Evolutionary conservation across 1,140 invertebrate genomes (phyloP), one percentile per base, ranked within the genome.

Genomic region (Drosophila cardini): DNA sequence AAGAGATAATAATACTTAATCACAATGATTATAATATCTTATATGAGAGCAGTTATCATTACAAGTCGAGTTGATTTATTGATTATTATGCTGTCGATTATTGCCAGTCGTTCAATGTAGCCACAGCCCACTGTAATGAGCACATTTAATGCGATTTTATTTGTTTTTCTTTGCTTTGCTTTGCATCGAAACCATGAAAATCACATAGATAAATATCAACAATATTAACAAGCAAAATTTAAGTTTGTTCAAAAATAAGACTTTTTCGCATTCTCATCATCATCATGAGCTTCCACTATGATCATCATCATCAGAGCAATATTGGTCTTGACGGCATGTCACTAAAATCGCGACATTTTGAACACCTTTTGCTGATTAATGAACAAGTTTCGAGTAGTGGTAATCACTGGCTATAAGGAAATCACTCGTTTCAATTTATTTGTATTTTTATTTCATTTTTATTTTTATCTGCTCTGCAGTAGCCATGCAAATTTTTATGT

Each of bases 121-220:
- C 42, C 64, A 46, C 57, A 58, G 43, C 43, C 50, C 61, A 46
- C 46, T 55, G 71, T 64, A 73, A 67, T 57, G 21, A 74, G 65
- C 64, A 34, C 55, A 32, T 67, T 73, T 80, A 80, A 82, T 76
- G 62, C 63, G 70, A 78, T 74, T 75, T 85, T 80, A 71, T 84
- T 85, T 26, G 21, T 5, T 26, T 26, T 80, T 69, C 69, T 50
- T 74, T 26, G 21, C 21, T 26, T 26, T 80, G 73, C 69, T 50
- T 74, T 68, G 70, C 78, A 62, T 56, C 75, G 73, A 68, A 70
- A 64, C 63, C 53, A 78, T 68, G 61, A 73, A 72, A 67, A 60
- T 46, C 70, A 68, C 32, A 65, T 36, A 58, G 42, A 72, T 67
- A 72, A 65, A 57, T 57, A 52, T 30, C 56, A 68, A 83, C 72